These are phyloP conservation scores for Drosophila phalerata DNA, from an alignment of 2,888 invertebrate species.

Conservation along the genomic window DNA sequence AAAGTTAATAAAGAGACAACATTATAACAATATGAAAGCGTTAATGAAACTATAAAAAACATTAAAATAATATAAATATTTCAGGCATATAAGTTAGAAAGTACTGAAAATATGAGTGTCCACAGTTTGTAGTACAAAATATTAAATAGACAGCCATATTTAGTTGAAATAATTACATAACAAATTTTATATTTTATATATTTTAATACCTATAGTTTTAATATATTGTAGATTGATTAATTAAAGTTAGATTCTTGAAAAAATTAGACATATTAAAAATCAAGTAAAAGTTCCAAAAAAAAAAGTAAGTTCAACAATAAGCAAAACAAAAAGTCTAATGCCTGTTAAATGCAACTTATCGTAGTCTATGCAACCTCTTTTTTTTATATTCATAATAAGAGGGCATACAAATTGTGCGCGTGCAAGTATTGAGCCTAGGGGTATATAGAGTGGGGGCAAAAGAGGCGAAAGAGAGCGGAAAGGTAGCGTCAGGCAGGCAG, in stretches of 20 bases:
- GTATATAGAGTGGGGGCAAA: not conserved
- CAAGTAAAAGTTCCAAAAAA: too few species aligned
- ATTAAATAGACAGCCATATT: not conserved
- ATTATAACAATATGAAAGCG: not conserved
- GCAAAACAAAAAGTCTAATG: not conserved
- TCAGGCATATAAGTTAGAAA: not conserved
- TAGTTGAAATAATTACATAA: not conserved
- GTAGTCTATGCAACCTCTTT: slow-evolving; percentile 17
- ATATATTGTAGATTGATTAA: too few species aligned
- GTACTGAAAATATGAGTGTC: not conserved
- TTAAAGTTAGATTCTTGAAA: too few species aligned
- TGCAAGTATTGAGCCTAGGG: slow-evolving; percentile 19
- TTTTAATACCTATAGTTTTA: too few species aligned
- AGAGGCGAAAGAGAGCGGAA: not conserved
- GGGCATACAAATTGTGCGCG: slow-evolving; percentile 37
- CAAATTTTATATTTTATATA: too few species aligned
- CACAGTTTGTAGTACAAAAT: not conserved
- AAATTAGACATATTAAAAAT: too few species aligned
- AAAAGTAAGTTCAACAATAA: too few species aligned
- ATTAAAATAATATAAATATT: not conserved
- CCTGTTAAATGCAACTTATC: not conserved
- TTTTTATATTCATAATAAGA: slow-evolving; percentile 4
- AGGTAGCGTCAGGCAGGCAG: slow-evolving; percentile 12
- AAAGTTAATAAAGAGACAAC: not conserved
- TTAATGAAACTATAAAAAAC: slow-evolving; percentile 2